Base-by-base conservation (phyloP, 2,888 invertebrate genomes). In the Strigamia crassipes region DNA sequence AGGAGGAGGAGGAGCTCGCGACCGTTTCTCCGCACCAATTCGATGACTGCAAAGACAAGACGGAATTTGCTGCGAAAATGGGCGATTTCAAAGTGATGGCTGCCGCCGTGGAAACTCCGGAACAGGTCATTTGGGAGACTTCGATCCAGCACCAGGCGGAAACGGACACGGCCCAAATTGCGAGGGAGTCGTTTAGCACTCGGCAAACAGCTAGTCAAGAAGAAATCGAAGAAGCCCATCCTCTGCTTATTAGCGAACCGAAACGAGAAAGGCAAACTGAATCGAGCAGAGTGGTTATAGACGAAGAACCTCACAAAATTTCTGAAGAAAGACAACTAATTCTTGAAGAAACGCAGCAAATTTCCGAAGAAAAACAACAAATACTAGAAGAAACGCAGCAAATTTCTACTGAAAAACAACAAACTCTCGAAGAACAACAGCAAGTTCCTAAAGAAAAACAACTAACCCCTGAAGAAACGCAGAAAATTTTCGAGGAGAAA, bases 91-190 rank as follows among this genome's bases (percentile, higher is more conserved):
- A n/a, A 18, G 21, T 56, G 27, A 27, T 27, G 27, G 15, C 27
- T 0, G 73, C 73, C 3, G 15, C 12, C 2, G 13, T 15, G 15
- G 73, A 73, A 27, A 73, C 31, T 12, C 13, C 81, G 12, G 83
- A 84, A 51, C 83, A 81, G 15, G 82, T 84, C 13, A 77, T 83
- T 9, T 84, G 84, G 84, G 84, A 84, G 31, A 73, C 73, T 12
- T 13, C 73, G 27, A 31, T 73, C 2, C 73, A 31, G n/a, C 73
- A 73, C 31, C 13, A 27, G n/a, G 3, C 31, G 2, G 73, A 31
- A 12, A 12, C 27, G 5, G 31, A 73, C n/a, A n/a, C 73, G 27
- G 73, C 73, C 0, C 73, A 73, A 6, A 31, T 73, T n/a, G 73
- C 73, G 12, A 27, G 73, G 27, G 27, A 73, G 3, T 73, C 73